Conservation (phyloP, 2,113 vertebrate genomes). For the Nesoenas mayeri region DNA sequence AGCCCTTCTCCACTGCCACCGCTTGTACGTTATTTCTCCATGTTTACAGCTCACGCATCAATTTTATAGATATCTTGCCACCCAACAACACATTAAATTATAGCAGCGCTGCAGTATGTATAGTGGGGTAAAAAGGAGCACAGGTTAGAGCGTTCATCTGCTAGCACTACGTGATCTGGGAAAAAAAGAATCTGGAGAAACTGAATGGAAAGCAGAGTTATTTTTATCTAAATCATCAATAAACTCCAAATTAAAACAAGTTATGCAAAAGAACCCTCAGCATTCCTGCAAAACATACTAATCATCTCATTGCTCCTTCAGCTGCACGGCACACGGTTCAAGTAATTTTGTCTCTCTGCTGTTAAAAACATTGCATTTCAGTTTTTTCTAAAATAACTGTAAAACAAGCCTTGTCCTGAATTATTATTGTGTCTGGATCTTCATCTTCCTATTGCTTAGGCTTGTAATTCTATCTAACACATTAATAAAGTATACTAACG, state of each 20-base stretch:
- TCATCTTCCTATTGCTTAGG: conserved; percentile 20
- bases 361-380: neutral
- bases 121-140: neutral
- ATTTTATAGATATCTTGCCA: neutral
- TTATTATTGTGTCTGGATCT: neutral
- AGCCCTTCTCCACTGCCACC: neutral
- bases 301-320: neutral
- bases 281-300: neutral
- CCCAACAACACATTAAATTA: neutral
- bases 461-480: neutral
- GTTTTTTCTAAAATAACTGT: neutral
- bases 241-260: neutral
- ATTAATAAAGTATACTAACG: conserved; percentile 25
- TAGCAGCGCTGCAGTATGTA: neutral
- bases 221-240: neutral
- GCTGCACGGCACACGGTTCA: neutral
- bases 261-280: neutral
- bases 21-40: neutral
- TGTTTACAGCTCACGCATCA: neutral
- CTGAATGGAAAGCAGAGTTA: neutral
- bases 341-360: neutral
- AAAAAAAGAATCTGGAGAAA: neutral
- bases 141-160: neutral
- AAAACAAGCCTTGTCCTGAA: neutral
- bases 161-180: neutral